phyloP scores from a whole-genome alignment of 2,888 invertebrate species.

The Philaethria dido region DNA sequence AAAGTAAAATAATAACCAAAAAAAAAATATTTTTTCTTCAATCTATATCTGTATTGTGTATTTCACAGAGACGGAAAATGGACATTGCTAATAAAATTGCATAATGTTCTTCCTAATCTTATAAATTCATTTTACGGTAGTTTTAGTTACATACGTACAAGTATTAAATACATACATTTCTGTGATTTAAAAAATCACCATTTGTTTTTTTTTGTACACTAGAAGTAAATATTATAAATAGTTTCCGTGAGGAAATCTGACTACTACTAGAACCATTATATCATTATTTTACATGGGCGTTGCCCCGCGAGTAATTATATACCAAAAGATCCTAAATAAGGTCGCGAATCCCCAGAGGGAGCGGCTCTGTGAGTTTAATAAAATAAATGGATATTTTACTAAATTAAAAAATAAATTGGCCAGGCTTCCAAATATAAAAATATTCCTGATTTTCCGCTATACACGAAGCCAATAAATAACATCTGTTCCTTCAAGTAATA shows the following conservation, averaged over 20 bases:
- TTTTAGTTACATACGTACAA: too few species aligned
- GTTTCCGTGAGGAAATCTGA: neutral
- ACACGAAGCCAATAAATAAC: neutral
- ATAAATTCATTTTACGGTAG: too few species aligned
- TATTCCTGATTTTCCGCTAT: neutral
- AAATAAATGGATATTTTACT: conserved; percentile 31
- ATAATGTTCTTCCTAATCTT: too few species aligned
- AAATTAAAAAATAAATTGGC: conserved; percentile 29
- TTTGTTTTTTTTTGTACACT: too few species aligned
- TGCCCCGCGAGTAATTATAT: conserved; percentile 41
- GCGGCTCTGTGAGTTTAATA: conserved; percentile 26
- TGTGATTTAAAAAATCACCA: too few species aligned
- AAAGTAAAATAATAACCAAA: too few species aligned
- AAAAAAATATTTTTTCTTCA: too few species aligned
- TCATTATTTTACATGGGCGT: conserved; percentile 18
- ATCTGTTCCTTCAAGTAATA: neutral
- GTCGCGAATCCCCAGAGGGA: conserved; percentile 38
- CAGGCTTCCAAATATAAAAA: conserved; percentile 1
- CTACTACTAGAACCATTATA: conserved; percentile 1
- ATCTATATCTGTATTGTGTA: too few species aligned
- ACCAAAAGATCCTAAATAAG: conserved; percentile 38
- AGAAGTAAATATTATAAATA: neutral
- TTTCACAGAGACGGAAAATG: too few species aligned
- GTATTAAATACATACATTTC: too few species aligned
- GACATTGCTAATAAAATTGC: too few species aligned